A percentile compares a stretch with the other conserved stretches of the same genome.
phyloP scores from a whole-genome alignment of 2,797 vertebrate species.

The Momotus momota region DNA sequence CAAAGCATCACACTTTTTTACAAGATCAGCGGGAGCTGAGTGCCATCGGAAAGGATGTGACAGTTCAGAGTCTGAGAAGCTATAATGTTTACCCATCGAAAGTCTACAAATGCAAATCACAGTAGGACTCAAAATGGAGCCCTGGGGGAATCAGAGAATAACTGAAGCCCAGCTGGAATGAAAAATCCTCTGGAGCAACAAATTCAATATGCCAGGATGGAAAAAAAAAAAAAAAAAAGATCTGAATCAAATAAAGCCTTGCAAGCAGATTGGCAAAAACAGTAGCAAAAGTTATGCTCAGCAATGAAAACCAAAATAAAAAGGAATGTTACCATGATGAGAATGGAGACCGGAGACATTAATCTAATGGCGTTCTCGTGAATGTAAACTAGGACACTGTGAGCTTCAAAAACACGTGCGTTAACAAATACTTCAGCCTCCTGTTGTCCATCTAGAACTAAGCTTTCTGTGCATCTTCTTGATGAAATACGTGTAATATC shows the following conservation, averaged over 20 bases:
- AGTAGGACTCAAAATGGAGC: slow-evolving; percentile 49
- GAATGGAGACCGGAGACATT: background rate
- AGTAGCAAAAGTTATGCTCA: background rate
- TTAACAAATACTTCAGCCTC: background rate
- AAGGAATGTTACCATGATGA: background rate
- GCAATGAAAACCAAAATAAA: background rate
- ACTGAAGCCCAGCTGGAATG: slow-evolving; percentile 39
- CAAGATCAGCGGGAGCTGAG: slow-evolving; percentile 26
- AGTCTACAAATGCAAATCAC: slow-evolving; percentile 59
- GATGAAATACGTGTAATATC: slow-evolving; percentile 1
- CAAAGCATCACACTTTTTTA: background rate
- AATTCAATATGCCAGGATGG: slow-evolving; percentile 9
- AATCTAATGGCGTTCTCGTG: background rate
- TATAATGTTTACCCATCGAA: slow-evolving; percentile 2
- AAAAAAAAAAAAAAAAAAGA: background rate
- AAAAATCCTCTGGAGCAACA: slow-evolving; percentile 45
- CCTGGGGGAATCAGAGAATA: slow-evolving; percentile 6
- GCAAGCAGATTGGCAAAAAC: background rate
- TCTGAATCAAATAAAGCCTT: background rate
- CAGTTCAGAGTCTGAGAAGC: slow-evolving; percentile 2
- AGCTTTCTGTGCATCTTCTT: background rate
- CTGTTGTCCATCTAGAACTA: background rate
- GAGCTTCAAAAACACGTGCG: background rate
- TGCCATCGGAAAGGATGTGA: background rate
- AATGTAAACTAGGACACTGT: background rate